These are phyloP conservation scores for Dynastes tityus DNA, from an alignment of 2,888 invertebrate species.

Conservation along the genomic window DNA sequence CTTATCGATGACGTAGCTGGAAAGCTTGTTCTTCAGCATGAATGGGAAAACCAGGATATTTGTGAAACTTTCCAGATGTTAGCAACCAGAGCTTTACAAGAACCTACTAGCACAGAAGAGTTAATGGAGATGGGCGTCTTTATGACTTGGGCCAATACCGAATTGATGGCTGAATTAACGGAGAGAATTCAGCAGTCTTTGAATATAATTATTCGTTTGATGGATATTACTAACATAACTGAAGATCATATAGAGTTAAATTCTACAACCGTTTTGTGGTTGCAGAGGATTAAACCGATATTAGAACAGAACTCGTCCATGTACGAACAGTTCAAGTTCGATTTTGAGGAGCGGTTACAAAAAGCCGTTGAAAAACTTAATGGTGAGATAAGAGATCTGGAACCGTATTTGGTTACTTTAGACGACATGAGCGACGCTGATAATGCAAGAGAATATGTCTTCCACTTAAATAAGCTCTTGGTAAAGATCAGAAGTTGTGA, in stretches of 20 bases:
- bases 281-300: constrained; percentile 84
- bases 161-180: constrained; percentile 79
- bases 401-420: constrained; percentile 83
- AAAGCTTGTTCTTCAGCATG: constrained; percentile 78
- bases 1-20: constrained; percentile 77
- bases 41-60: constrained; percentile 78
- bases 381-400: constrained; percentile 80
- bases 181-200: constrained; percentile 81
- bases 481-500: constrained; percentile 84
- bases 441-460: constrained; percentile 85
- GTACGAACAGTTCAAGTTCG: constrained; percentile 86
- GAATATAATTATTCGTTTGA: constrained; percentile 78
- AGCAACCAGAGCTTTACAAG: constrained; percentile 78
- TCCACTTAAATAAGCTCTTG: constrained; percentile 83
- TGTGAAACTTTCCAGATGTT: constrained; percentile 83
- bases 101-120: constrained; percentile 86
- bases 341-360: constrained; percentile 87
- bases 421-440: constrained; percentile 89
- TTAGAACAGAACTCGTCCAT: constrained; percentile 86
- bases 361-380: constrained; percentile 81
- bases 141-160: constrained; percentile 85
- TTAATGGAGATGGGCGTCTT: constrained; percentile 84
- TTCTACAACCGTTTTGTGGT: constrained; percentile 88
- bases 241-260: constrained; percentile 86
- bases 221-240: constrained; percentile 84